phyloP scores from a whole-genome alignment of 2,113 vertebrate genomes.

The Zosterops lateralis region DNA sequence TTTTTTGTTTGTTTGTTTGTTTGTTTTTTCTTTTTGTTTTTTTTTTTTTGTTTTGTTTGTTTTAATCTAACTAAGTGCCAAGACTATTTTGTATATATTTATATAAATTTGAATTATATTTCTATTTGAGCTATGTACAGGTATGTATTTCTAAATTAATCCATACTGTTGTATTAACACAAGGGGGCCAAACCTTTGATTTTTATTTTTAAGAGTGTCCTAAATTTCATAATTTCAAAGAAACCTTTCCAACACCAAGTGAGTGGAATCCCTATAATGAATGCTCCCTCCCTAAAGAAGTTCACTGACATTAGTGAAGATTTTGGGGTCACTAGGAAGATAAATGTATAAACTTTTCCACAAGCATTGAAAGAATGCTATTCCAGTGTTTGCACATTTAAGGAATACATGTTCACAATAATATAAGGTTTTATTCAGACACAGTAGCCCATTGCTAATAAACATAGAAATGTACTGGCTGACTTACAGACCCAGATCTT shows the following conservation, averaged over 20 bases:
- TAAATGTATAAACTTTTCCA: background rate
- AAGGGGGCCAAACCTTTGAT: accelerated
- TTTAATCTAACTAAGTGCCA: background rate
- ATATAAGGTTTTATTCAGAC: background rate
- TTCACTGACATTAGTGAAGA: background rate
- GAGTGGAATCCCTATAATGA: background rate
- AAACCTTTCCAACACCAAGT: background rate
- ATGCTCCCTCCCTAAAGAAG: background rate
- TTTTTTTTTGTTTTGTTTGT: background rate
- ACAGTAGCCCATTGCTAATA: background rate
- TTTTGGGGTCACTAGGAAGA: background rate
- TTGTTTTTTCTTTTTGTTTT: no score
- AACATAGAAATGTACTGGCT: background rate
- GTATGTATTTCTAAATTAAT: background rate
- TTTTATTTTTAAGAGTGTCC: background rate
- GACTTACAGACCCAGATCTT: background rate
- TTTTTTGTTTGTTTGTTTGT: no score
- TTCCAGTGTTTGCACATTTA: background rate
- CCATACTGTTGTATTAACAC: background rate
- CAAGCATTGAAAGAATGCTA: background rate
- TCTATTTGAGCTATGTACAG: background rate
- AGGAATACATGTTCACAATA: background rate
- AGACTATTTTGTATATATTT: background rate
- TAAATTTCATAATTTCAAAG: background rate
- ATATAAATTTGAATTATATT: background rate